Evolutionary conservation across 2,888 invertebrate species (phyloP).

Genomic region (Eupsilia transversa): DNA sequence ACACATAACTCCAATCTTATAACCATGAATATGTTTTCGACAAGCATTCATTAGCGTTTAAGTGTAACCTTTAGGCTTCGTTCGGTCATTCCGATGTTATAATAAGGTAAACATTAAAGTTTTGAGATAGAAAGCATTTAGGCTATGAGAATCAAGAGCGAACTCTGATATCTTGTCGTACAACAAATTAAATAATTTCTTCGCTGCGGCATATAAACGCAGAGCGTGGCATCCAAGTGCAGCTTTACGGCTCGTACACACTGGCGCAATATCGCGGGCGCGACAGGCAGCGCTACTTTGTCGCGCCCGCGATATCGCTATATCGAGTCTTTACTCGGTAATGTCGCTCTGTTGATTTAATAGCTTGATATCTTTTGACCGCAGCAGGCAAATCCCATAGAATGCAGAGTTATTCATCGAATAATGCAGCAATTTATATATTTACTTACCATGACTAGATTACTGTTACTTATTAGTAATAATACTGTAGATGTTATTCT

Average conservation of each 20-base stretch:
- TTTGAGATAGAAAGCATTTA: not conserved
- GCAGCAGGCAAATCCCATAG: not conserved
- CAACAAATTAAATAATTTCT: not conserved
- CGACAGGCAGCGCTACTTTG: too few relatives aligned
- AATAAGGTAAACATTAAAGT: not conserved
- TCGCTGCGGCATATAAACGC: not conserved
- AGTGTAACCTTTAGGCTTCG: not conserved
- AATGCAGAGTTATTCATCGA: not conserved
- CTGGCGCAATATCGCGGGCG: too few relatives aligned
- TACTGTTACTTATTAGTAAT: not conserved
- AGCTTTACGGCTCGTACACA: too few relatives aligned
- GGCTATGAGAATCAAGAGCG: not conserved
- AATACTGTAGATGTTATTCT: not conserved
- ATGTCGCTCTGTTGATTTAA: not conserved
- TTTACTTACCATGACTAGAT: not conserved
- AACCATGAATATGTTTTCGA: too few relatives aligned
- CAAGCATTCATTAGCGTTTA: not conserved
- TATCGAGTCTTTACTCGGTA: too few relatives aligned
- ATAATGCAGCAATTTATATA: not conserved
- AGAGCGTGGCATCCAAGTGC: not conserved
- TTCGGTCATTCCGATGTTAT: not conserved
- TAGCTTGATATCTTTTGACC: conserved; percentile 1
- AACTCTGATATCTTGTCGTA: not conserved
- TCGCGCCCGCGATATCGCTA: too few relatives aligned
- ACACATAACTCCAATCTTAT: not conserved